phyloP scores from a whole-genome alignment of 2,113 vertebrate genomes.

The Lophius piscatorius region DNA sequence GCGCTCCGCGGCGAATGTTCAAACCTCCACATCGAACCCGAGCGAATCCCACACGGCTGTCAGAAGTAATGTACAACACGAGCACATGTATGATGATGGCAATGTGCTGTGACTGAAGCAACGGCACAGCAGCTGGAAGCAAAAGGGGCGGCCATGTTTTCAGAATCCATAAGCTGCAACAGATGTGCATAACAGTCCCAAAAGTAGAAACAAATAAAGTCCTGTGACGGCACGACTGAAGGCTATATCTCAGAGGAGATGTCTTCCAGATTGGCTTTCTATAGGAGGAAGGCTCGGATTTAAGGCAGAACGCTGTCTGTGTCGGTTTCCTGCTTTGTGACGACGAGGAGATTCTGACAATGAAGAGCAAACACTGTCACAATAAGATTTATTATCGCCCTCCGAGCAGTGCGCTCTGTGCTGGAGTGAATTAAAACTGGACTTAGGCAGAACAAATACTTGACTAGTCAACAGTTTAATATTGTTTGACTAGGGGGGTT shows the following conservation, averaged over 20 bases:
- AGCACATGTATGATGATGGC: conserved; percentile 16
- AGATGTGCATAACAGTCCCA: conserved; percentile 58
- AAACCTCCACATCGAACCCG: too few relatives aligned
- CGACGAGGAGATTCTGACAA: conserved; percentile 9
- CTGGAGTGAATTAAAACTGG: conserved; percentile 36
- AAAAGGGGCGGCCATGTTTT: conserved; percentile 15
- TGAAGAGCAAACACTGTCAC: neutral
- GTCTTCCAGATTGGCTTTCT: conserved; percentile 29
- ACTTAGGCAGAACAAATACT: conserved; percentile 35
- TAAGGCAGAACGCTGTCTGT: conserved; percentile 19
- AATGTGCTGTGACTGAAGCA: conserved; percentile 41
- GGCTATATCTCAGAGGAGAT: conserved; percentile 35
- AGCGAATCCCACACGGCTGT: conserved; percentile 33
- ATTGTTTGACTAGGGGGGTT: conserved; percentile 55
- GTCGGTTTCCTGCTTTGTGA: conserved; percentile 24
- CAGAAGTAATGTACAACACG: conserved; percentile 31
- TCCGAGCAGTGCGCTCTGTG: too few relatives aligned
- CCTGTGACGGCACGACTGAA: conserved; percentile 12
- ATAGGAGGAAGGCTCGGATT: neutral
- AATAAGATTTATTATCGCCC: neutral
- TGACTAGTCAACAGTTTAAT: conserved; percentile 46
- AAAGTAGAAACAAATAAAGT: conserved; percentile 59
- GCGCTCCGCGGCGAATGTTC: too few relatives aligned
- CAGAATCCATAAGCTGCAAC: conserved; percentile 38
- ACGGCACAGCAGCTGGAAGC: conserved; percentile 14